Conservation (phyloP, 2,888 invertebrate species). For the Plemyria rubiginata region DNA sequence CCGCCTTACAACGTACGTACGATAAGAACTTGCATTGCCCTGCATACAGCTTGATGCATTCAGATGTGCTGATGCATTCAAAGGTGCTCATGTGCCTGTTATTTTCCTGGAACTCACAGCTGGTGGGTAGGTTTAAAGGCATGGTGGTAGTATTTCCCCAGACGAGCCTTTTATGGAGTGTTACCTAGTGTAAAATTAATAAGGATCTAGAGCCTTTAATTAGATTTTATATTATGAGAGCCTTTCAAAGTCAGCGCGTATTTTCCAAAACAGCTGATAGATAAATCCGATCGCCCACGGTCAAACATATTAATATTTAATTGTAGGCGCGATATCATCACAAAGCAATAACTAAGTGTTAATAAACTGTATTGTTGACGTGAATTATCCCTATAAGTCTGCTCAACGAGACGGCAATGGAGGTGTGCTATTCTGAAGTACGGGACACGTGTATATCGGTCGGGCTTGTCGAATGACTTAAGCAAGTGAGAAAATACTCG, state of each 20-base stretch:
- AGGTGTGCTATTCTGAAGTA: slow-evolving; percentile 55
- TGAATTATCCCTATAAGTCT: slow-evolving; percentile 79
- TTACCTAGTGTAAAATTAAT: neutral
- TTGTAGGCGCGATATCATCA: slow-evolving; percentile 82
- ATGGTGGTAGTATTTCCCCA: too few relatives aligned
- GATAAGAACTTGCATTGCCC: too few relatives aligned
- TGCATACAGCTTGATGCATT: too few relatives aligned
- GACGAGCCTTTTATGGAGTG: too few relatives aligned
- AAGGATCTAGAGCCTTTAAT: neutral
- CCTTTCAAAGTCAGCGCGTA: too few relatives aligned
- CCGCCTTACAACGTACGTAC: too few relatives aligned
- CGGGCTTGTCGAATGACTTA: slow-evolving; percentile 7
- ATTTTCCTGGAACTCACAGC: too few relatives aligned
- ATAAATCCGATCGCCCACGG: slow-evolving; percentile 61
- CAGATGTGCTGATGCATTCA: too few relatives aligned
- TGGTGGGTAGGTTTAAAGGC: too few relatives aligned
- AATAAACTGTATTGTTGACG: slow-evolving; percentile 83
- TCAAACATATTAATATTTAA: slow-evolving; percentile 82
- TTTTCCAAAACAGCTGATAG: slow-evolving; percentile 35
- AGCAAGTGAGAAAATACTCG: too few relatives aligned
- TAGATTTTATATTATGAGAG: neutral
- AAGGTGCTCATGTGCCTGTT: too few relatives aligned
- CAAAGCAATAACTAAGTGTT: slow-evolving; percentile 79
- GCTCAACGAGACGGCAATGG: slow-evolving; percentile 57
- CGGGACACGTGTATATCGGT: neutral